Evolutionary conservation across 2,888 invertebrate genomes (phyloP), one percentile per base, ranked within the genome.

Genomic region (Oscheius sp.): DNA sequence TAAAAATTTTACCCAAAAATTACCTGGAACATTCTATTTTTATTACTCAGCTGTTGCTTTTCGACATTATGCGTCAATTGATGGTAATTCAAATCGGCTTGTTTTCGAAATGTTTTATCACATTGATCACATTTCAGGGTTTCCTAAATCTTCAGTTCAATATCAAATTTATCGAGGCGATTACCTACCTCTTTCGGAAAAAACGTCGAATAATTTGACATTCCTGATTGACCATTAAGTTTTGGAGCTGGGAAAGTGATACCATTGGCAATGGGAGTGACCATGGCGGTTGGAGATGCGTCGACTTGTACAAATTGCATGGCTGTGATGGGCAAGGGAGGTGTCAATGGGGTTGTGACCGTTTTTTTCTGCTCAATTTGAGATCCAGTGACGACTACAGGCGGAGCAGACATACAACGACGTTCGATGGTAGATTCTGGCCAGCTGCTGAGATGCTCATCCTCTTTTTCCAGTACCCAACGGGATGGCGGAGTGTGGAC

Each of bases 101-200:
- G 93, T 89, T 96, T 95, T 77, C 93, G 93, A 90, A 97, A 97
- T 69, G 93, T 93, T 90, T 96, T 95, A 83, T 93, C 93, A 90
- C 97, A 97, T 87, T 96, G 93, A 72, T 80, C 76, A 53, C 79
- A 79, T 16, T 74, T 73, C 49, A 75, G 25, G 1, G 43, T 43
- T 46, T 79, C 76, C 55, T 76, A 61, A 69, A 75, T 58, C 23
- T 18, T 13, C 21, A 35, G 12, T 55, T 53, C 55, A 68, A 27
- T 43, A 59, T 18, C 16, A 7, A 5, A 59, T 35, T 23, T 49
- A 21, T 23, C 16, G 55, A 35, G 25, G 21, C 13, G 12, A 16
- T 2, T 12, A 1, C 59, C 16, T 18, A 71, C 71, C 71, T 71
- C 71, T 49, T 61, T 71, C 6, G 71, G 63, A 46, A 71, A 71